phyloP scores from a whole-genome alignment of 1,140 invertebrate genomes.

The Odontomachus brunneus region DNA sequence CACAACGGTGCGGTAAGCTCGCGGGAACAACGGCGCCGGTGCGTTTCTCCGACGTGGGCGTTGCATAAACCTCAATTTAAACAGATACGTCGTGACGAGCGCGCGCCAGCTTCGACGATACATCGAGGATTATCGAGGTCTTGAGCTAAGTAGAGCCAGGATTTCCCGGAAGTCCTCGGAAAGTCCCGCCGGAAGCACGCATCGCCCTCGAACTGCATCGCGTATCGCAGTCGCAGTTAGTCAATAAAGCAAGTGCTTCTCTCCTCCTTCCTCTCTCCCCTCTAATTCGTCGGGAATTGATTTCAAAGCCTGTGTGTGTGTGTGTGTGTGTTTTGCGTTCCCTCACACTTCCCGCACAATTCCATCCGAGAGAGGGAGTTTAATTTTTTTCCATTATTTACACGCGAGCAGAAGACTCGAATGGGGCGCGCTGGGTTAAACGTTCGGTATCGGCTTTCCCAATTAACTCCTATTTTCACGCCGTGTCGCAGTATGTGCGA shows the following conservation, averaged over 20 bases:
- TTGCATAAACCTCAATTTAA: background rate
- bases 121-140: slow-evolving; percentile 46
- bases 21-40: background rate
- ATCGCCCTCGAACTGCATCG: background rate
- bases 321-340: background rate
- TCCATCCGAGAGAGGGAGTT: no score
- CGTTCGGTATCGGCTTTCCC: background rate
- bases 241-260: background rate
- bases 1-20: background rate
- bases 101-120: background rate
- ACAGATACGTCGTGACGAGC: no score
- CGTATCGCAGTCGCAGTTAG: background rate
- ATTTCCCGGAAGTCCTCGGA: slow-evolving; percentile 58
- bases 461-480: slow-evolving; percentile 16
- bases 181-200: slow-evolving; percentile 40
- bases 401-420: background rate
- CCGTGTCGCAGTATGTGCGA: background rate
- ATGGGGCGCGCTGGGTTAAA: background rate
- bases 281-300: background rate
- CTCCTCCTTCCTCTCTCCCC: background rate
- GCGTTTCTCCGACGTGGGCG: slow-evolving; percentile 13
- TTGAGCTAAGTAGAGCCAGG: background rate
- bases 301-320: background rate
- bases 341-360: no score
- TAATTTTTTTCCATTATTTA: background rate